phyloP scores from a whole-genome alignment of 2,797 vertebrate species.

The Enteromius thamalakanensis region DNA sequence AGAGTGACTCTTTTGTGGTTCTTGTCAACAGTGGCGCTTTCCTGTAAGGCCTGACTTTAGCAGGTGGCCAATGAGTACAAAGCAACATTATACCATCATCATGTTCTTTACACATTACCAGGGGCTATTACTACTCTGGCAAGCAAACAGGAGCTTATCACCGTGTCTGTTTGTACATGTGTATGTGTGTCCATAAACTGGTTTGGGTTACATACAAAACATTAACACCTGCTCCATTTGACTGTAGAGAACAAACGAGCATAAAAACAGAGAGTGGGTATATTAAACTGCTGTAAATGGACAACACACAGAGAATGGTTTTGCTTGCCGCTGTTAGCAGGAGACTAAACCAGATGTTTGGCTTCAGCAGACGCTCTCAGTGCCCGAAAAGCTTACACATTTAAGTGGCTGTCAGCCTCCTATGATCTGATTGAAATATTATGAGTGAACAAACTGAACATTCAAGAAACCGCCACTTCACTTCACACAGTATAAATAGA shows the following conservation, averaged over 20 bases:
- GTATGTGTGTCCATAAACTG: conserved; percentile 37
- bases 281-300: background rate
- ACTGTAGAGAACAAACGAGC: background rate
- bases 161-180: conserved; percentile 40
- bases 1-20: conserved; percentile 42
- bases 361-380: conserved; percentile 1
- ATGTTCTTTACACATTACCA: conserved; percentile 43
- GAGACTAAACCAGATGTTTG: conserved; percentile 39
- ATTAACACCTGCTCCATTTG: conserved; percentile 20
- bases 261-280: background rate
- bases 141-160: conserved; percentile 40
- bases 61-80: conserved; percentile 62
- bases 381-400: conserved; percentile 42
- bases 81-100: conserved; percentile 49
- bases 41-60: conserved; percentile 49
- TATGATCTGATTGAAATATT: conserved; percentile 9
- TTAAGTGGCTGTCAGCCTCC: conserved; percentile 25
- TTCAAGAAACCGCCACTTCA: conserved; percentile 1
- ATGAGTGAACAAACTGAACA: background rate
- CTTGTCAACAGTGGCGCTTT: conserved; percentile 44
- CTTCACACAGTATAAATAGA: no score
- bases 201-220: conserved; percentile 21
- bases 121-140: conserved; percentile 42
- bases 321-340: conserved; percentile 12
- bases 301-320: conserved; percentile 27